Base-by-base conservation (phyloP, 2,797 vertebrate species). In the Zonotrichia albicollis region DNA sequence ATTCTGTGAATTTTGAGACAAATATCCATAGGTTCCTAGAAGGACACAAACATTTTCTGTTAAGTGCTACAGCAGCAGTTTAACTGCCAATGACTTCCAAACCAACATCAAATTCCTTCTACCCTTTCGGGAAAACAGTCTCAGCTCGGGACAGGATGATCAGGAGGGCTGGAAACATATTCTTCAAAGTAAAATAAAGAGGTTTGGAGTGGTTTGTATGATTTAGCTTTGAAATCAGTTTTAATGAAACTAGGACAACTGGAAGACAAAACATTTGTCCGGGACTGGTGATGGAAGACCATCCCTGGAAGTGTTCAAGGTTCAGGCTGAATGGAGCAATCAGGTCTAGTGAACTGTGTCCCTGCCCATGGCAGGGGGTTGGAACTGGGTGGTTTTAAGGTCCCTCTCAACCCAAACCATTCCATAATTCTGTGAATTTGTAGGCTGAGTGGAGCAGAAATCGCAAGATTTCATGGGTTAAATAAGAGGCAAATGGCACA, bases 1-100 rank as follows among this genome's bases (percentile, higher is more conserved):
- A 99, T 98, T 99, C 99, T 17, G 99, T 99, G 95, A 99, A 99
- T 98, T 99, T 99, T 65, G 99, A 99, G 92, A 99, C 99, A 98
- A 99, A 99, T 95, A 99, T 99, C 99, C 99, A 99, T 27, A 99
- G 98, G 95, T 99, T 99, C 97, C 99, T 99, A 96, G 65, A 85
- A 90, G 73, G 78, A 95, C 48, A 58, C 7, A 19, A 84, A 85
- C 40, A 73, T 79, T 87, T 85, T 71, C 84, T 86, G 60, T 95
- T 83, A 97, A 87, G 78, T 38, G 77, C 0, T 89, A 40, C 62
- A 83, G 38, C 51, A 75, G 36, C 70, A 78, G 16, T 55, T 85
- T n/a, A 86, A 70, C 51, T 76, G 26, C 21, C 55, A 53, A 6
- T 2, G 10, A 42, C 73, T 90, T 82, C 70, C 80, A 88, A 75